Percentiles rank a stretch among this genome's conserved stretches.
Evolutionary conservation across 2,888 invertebrate genomes (phyloP).

Genomic region (Rhorus exstirpatorius): DNA sequence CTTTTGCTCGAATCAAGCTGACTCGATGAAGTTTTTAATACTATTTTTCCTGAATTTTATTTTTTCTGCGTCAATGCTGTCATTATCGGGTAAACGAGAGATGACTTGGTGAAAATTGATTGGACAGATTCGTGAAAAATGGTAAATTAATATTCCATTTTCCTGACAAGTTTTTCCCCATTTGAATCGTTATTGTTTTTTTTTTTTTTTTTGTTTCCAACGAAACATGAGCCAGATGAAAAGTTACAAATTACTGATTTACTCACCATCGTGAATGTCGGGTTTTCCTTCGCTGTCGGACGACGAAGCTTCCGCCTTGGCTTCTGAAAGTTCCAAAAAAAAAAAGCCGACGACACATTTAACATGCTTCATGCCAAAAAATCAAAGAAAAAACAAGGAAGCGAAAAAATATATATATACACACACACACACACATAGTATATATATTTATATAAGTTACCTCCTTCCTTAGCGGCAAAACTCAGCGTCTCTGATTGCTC

Average conservation of each 20-base stretch:
- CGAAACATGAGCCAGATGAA: background rate
- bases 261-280: slow-evolving; percentile 82
- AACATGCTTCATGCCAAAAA: slow-evolving; percentile 79
- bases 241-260: slow-evolving; percentile 1
- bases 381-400: slow-evolving; percentile 66
- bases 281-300: slow-evolving; percentile 83
- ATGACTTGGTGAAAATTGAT: slow-evolving; percentile 15
- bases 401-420: slow-evolving; percentile 30
- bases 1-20: too few species aligned
- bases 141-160: too few species aligned
- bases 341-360: slow-evolving; percentile 74
- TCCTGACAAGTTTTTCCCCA: too few species aligned
- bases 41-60: too few species aligned
- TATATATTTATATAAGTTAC: slow-evolving; percentile 83
- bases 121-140: slow-evolving; percentile 1
- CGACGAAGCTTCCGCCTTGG: slow-evolving; percentile 83
- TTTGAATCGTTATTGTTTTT: too few species aligned
- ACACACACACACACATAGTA: too few species aligned
- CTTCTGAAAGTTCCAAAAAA: slow-evolving; percentile 80
- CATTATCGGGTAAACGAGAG: background rate
- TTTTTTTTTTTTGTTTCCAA: slow-evolving; percentile 1
- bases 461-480: slow-evolving; percentile 87
- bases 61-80: too few species aligned
- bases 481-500: slow-evolving; percentile 82
- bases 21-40: too few species aligned